These are phyloP conservation scores for Chaenogobius annularis DNA, from an alignment of 2,113 vertebrate genomes.

Conservation along the genomic window DNA sequence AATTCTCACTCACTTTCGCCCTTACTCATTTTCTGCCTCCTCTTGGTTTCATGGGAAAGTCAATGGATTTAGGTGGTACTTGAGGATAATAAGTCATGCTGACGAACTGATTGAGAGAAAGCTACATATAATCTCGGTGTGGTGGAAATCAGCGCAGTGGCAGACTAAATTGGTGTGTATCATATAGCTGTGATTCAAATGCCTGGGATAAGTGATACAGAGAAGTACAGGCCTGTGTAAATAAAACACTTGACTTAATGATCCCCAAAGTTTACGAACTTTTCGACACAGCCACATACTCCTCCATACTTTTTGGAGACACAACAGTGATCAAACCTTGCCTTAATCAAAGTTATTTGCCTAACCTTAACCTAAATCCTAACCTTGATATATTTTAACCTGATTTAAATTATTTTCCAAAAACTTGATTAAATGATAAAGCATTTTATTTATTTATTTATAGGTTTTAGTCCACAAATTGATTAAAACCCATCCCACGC, in stretches of 20 bases:
- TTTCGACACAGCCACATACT: too few relatives aligned
- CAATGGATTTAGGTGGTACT: slow-evolving; percentile 10
- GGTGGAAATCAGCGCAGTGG: slow-evolving; percentile 8
- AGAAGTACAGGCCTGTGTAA: slow-evolving; percentile 5
- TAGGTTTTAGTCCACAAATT: not conserved
- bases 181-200: slow-evolving; percentile 2
- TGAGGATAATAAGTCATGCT: slow-evolving; percentile 22
- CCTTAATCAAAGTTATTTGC: too few relatives aligned
- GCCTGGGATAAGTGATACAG: slow-evolving; percentile 1
- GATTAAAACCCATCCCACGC: too few relatives aligned
- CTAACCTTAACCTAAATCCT: too few relatives aligned
- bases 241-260: slow-evolving; percentile 18
- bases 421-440: not conserved
- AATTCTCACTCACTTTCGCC: slow-evolving; percentile 23
- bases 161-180: slow-evolving; percentile 20
- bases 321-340: too few relatives aligned
- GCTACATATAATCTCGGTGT: slow-evolving; percentile 16
- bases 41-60: slow-evolving; percentile 25
- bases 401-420: too few relatives aligned
- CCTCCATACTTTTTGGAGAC: too few relatives aligned
- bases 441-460: not conserved
- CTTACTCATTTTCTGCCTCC: slow-evolving; percentile 13
- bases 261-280: not conserved
- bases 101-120: slow-evolving; percentile 19
- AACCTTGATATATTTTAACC: too few relatives aligned